Conservation (phyloP, 1,140 invertebrate genomes). For the Drosophila sproati region DNA sequence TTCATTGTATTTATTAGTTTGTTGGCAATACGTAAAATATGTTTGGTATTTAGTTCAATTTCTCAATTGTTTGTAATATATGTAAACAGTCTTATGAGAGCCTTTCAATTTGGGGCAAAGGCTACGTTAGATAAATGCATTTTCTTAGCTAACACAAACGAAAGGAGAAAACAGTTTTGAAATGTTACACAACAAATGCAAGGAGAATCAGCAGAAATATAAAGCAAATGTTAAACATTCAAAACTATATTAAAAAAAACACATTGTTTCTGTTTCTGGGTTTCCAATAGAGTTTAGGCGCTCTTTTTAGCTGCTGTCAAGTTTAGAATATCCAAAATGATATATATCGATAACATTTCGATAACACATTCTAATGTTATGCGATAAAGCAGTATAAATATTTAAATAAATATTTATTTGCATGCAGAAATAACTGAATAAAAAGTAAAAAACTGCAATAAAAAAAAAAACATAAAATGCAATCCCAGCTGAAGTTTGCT, state of each 20-base stretch:
- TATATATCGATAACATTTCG: not conserved
- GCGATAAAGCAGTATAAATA: too few species aligned
- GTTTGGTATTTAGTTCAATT: conserved; percentile 20
- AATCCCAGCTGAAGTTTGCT: not conserved
- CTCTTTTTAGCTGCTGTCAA: not conserved
- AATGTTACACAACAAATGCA: too few species aligned
- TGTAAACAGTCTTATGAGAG: conserved; percentile 74
- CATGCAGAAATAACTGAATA: conserved; percentile 1
- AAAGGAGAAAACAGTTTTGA: not conserved
- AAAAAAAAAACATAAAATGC: not conserved
- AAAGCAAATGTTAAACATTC: not conserved
- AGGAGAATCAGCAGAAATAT: not conserved
- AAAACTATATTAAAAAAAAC: not conserved
- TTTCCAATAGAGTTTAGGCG: too few species aligned
- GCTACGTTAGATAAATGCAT: conserved; percentile 72
- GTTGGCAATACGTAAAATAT: conserved; percentile 68
- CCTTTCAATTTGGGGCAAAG: conserved; percentile 55
- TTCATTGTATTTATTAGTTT: conserved; percentile 52
- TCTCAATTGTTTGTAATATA: conserved; percentile 39
- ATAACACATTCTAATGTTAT: not conserved
- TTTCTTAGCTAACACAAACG: conserved; percentile 9
- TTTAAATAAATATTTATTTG: not conserved
- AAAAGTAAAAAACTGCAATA: conserved; percentile 5
- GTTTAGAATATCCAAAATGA: not conserved
- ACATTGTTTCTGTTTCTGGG: too few species aligned